Evolutionary conservation across 1,140 invertebrate species (phyloP).

Genomic region (Nephila pilipes): DNA sequence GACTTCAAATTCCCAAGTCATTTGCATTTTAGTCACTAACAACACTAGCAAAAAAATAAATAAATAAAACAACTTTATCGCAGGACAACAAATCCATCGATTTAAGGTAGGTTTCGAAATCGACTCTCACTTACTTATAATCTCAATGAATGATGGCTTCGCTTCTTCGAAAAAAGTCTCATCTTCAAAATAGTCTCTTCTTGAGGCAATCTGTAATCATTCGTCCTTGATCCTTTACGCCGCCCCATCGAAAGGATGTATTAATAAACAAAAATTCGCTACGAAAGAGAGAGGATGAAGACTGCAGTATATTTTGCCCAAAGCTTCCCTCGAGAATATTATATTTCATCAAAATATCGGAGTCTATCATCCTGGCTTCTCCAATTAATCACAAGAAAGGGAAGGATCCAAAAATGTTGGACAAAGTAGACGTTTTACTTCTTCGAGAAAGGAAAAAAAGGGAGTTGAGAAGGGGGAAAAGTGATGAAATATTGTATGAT

Average conservation of each 20-base stretch:
- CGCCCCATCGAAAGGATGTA: neutral
- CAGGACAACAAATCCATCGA: neutral
- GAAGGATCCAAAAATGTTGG: neutral
- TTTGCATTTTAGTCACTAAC: neutral
- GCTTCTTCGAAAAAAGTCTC: neutral
- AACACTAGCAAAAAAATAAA: neutral
- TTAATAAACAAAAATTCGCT: slow-evolving; percentile 39
- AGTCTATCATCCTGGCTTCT: slow-evolving; percentile 4
- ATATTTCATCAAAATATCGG: slow-evolving; percentile 47
- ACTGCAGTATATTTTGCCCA: neutral
- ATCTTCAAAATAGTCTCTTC: neutral
- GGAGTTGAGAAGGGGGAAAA: too few relatives aligned
- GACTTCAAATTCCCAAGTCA: neutral
- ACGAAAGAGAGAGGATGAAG: neutral
- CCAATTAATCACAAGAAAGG: neutral
- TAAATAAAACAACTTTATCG: neutral
- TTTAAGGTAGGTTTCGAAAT: neutral
- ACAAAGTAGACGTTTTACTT: neutral
- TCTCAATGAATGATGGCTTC: neutral
- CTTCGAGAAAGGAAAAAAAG: too few relatives aligned
- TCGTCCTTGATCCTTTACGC: neutral
- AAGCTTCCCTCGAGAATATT: neutral
- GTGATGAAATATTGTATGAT: too few relatives aligned
- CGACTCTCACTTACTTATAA: slow-evolving; percentile 5
- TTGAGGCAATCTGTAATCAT: slow-evolving; percentile 47